Conservation (phyloP, 2,113 vertebrate species). For the Lampris megalopsis region DNA sequence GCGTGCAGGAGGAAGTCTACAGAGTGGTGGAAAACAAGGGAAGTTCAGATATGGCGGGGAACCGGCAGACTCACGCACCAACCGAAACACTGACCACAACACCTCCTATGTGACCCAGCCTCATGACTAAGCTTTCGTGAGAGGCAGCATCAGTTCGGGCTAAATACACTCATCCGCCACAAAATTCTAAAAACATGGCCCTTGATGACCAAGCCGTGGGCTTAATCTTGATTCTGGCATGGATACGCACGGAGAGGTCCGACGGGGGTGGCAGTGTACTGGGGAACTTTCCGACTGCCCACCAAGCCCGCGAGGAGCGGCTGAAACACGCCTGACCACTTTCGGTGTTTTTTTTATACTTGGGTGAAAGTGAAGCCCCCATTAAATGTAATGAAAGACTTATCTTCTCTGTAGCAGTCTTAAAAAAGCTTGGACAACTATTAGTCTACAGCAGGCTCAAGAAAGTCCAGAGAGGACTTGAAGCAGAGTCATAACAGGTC, state of each 20-base stretch:
- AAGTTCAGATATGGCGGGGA: background rate
- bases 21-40: background rate
- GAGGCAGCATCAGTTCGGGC: conserved; percentile 37
- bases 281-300: background rate
- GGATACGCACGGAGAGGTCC: background rate
- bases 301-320: background rate
- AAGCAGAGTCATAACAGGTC: too few relatives aligned
- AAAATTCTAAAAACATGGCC: conserved; percentile 41
- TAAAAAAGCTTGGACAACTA: background rate
- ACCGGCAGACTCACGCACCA: background rate
- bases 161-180: conserved; percentile 30
- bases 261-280: background rate
- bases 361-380: background rate
- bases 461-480: too few relatives aligned
- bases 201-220: conserved; percentile 28
- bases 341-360: background rate
- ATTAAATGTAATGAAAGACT: background rate
- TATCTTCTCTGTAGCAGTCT: background rate
- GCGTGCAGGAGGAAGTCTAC: background rate
- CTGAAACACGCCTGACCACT: background rate
- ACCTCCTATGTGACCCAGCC: background rate
- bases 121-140: conserved; percentile 44
- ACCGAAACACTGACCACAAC: conserved; percentile 8
- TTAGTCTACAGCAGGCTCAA: too few relatives aligned
- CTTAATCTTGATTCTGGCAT: conserved; percentile 32